Base-by-base conservation (phyloP, 2,797 vertebrate genomes). In the Macropodus opercularis region DNA sequence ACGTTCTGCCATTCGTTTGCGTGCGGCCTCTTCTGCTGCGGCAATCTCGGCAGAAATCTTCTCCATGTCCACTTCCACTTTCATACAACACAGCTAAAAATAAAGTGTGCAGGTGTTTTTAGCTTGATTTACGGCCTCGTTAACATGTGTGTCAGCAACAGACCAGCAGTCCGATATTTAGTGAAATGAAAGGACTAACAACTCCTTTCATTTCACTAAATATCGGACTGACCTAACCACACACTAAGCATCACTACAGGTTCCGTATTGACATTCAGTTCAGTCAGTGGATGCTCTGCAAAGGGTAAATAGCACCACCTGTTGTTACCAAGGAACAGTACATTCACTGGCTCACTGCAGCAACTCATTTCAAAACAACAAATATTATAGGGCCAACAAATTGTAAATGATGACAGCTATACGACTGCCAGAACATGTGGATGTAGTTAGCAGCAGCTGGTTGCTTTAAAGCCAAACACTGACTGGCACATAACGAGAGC, bases 1-100 rank as follows among this genome's bases (percentile, higher is more conserved):
- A n/a, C 95, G 85, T 17, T 97, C 96, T 40, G 94, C 94, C 81
- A 95, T 91, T 5, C 95, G 91, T 69, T 94, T 94, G 43, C 95
- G 94, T 12, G 95, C 94, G 51, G 93, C 94, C 12, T 99, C 98
- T 76, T 98, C 98, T 0, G 97, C 96, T 18, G 96, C 96, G 5
- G 95, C 91, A 8, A 99, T 97, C 82, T 99, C 98, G 9, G 96
- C 93, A 3, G 96, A 96, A 24, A 98, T 96, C 88, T 98, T 99
- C 84, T 99, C 97, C 97, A 98, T 98, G 76, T 99, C 96, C 80
- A 99, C 98, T 84, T 99, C 98, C 60, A 99, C 96, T 84, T 99
- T 99, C 90, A 97, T 90, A 58, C 94, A 91, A 68, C 97, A 98
- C 58, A 99, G 85, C 98, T 98, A 68, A 39, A 19, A 26, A 72